phyloP scores from a whole-genome alignment of 2,888 invertebrate genomes.

The Andrena camellia region DNA sequence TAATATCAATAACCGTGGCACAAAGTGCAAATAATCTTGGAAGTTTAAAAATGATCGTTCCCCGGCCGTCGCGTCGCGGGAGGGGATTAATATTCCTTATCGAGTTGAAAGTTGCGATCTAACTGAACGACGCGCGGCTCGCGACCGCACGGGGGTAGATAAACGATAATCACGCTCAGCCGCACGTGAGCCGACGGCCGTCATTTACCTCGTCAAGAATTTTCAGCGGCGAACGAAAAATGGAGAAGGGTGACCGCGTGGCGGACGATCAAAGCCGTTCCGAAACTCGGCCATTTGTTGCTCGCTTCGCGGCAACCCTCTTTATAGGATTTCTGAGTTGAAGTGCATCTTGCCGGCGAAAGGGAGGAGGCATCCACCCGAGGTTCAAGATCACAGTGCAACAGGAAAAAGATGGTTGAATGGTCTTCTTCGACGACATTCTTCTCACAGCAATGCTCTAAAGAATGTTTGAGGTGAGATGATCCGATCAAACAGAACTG shows the following conservation, averaged over 20 bases:
- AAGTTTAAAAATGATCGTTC: constrained; percentile 46
- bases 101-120: constrained; percentile 40
- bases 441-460: background rate
- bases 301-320: constrained; percentile 1
- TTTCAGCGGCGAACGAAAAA: constrained; percentile 1
- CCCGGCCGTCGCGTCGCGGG: background rate
- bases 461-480: background rate
- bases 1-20: constrained; percentile 50
- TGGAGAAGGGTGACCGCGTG: background rate
- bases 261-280: constrained; percentile 1
- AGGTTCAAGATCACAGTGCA: constrained; percentile 29
- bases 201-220: constrained; percentile 49
- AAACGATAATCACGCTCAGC: constrained; percentile 57
- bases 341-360: background rate
- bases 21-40: constrained; percentile 48
- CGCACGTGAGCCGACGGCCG: constrained; percentile 35
- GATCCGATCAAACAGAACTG: too few species aligned
- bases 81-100: constrained; percentile 53
- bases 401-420: constrained; percentile 9
- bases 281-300: constrained; percentile 38
- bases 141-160: constrained; percentile 37
- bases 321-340: background rate
- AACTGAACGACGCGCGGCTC: constrained; percentile 15
- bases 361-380: background rate
- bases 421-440: background rate